Conservation (phyloP, 2,113 vertebrate species). For the Pelecanoides urinatrix region DNA sequence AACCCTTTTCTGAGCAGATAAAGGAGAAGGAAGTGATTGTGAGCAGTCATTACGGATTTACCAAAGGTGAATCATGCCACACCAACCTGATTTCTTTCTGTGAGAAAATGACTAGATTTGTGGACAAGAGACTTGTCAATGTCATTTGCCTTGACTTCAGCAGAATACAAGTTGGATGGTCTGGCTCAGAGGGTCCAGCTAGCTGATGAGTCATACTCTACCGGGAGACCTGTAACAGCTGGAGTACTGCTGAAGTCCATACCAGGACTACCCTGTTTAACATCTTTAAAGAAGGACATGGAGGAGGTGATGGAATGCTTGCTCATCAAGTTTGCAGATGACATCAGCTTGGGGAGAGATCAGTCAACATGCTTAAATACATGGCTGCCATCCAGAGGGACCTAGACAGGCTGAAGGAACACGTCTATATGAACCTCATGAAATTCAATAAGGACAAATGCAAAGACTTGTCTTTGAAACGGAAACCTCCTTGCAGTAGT, state of each 20-base stretch:
- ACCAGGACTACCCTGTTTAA: neutral
- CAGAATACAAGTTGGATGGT: neutral
- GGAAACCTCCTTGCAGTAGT: neutral
- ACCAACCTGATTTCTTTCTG: neutral
- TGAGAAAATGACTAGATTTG: neutral
- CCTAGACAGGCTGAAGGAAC: neutral
- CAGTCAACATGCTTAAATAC: neutral
- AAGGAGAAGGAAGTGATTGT: neutral
- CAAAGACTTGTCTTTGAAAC: neutral
- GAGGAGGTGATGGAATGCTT: neutral
- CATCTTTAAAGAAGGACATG: neutral
- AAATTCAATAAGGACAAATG: neutral
- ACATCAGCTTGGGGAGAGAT: neutral
- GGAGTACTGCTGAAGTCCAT: neutral
- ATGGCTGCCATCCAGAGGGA: neutral
- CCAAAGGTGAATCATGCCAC: neutral
- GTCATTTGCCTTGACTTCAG: neutral
- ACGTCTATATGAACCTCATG: neutral
- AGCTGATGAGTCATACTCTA: neutral
- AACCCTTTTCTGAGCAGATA: neutral
- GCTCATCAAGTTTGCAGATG: neutral
- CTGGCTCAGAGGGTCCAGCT: neutral
- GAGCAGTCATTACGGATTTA: neutral
- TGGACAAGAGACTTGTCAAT: neutral
- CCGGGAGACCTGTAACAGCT: neutral